Base-by-base conservation (phyloP, 2,113 vertebrate genomes). In the Cranoglanis bouderius region DNA sequence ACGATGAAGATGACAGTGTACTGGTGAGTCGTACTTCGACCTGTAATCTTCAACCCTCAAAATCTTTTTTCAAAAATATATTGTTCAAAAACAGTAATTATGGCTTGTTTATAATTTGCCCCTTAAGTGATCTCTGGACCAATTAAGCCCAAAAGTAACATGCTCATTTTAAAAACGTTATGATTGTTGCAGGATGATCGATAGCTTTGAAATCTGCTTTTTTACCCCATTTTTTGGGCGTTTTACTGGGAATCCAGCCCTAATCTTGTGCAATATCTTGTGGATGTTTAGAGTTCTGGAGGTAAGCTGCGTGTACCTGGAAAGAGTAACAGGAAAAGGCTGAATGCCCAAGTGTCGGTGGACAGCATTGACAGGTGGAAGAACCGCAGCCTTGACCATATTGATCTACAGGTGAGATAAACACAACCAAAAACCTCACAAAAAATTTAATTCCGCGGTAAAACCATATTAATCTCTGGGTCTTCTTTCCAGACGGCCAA, bases 341-440 rank as follows among this genome's bases (percentile, higher is more conserved):
- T 98, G 85, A 98, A 96, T 80, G 96, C 96, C 92, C 96, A 96
- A 93, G 96, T 95, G 61, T 96, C 95, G 8, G 95, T 96, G 59
- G 96, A 98, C 92, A 97, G 96, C 89, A 95, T 97, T 80, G 96
- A 98, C 85, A 95, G 97, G 90, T 95, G 95, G 89, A 96, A 94
- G 93, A 88, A 95, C 88, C 94, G 96, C 92, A 96, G 95, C 91
- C 95, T 96, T 91, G 96, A 94, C 74, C 67, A 95, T 82, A 91
- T 93, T 93, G 96, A 97, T 91, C 91, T 92, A 0, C 95, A 96
- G 94, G 94, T 96, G 87, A 61, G 61, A 82, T 53, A 63, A 26
- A 49, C 49, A 67, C 53, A 59, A 77, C 24, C 18, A 29, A 63
- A 40, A 49, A 14, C 35, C 29, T 35, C 19, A 53, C 6, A 65